These are phyloP conservation scores for Tursiops truncatus DNA, from an alignment of 2,113 vertebrate genomes.

Conservation along the genomic window DNA sequence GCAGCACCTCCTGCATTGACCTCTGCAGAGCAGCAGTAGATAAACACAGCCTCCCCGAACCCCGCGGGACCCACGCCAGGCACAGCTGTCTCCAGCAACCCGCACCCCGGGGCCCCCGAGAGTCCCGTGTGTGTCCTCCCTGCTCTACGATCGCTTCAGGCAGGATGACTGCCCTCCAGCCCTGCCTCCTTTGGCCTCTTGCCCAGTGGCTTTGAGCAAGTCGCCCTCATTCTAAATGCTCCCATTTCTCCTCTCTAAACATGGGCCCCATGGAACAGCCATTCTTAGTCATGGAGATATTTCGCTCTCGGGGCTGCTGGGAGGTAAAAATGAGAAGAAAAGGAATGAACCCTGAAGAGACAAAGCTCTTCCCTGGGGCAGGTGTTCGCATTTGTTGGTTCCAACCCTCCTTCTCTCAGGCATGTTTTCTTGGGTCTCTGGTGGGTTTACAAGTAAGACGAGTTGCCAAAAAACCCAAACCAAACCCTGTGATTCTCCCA, in stretches of 20 bases:
- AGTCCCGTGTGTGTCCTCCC: background rate
- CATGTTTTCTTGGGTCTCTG: background rate
- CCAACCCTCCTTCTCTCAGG: background rate
- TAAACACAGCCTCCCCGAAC: background rate
- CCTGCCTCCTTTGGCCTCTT: background rate
- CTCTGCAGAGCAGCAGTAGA: background rate
- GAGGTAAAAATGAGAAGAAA: background rate
- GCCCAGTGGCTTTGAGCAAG: background rate
- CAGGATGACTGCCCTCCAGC: background rate
- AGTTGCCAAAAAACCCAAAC: background rate
- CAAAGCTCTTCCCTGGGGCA: background rate
- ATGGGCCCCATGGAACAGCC: background rate
- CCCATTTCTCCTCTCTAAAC: background rate
- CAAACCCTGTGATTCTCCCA: background rate
- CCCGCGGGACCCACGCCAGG: rapidly evolving
- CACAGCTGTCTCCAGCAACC: background rate
- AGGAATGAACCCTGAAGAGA: background rate
- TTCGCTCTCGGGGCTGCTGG: background rate
- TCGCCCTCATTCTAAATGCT: background rate
- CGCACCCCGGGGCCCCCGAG: background rate
- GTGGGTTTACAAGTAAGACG: background rate
- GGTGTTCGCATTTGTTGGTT: background rate
- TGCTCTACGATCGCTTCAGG: background rate
- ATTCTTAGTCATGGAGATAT: background rate
- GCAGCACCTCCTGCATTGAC: background rate